Conservation (phyloP, 2,888 invertebrate genomes). For the Melanargia galathea region DNA sequence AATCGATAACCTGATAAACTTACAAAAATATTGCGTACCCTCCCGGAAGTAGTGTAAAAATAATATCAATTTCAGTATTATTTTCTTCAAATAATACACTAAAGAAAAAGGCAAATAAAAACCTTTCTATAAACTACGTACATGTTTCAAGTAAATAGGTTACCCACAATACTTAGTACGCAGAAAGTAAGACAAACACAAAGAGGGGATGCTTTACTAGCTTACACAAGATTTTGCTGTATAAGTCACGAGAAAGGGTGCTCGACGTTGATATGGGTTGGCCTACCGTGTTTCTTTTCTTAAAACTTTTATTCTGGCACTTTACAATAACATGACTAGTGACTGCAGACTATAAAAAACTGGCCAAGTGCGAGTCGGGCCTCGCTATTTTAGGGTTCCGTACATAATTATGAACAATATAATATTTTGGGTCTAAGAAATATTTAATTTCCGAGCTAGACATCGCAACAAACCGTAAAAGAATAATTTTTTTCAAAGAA, state of each 20-base stretch:
- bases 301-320: conserved; percentile 21
- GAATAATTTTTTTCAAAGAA: too few relatives aligned
- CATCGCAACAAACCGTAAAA: too few relatives aligned
- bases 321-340: conserved; percentile 4
- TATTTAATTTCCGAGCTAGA: too few relatives aligned
- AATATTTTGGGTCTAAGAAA: too few relatives aligned
- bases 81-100: not conserved
- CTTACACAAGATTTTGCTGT: conserved; percentile 35
- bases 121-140: conserved; percentile 4
- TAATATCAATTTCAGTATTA: not conserved
- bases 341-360: not conserved
- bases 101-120: not conserved
- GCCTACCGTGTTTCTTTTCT: conserved; percentile 24
- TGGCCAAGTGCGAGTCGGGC: not conserved
- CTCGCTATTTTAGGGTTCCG: too few relatives aligned
- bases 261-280: conserved; percentile 45
- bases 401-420: too few relatives aligned
- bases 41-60: not conserved
- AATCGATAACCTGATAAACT: too few relatives aligned
- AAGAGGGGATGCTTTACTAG: conserved; percentile 23
- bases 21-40: too few relatives aligned
- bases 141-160: conserved; percentile 4
- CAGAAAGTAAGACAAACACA: conserved; percentile 24
- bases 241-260: conserved; percentile 38
- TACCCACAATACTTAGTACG: conserved; percentile 22